phyloP scores from a whole-genome alignment of 35 echinoderm and acorn worm genomes.

The Lytechinus pictus region DNA sequence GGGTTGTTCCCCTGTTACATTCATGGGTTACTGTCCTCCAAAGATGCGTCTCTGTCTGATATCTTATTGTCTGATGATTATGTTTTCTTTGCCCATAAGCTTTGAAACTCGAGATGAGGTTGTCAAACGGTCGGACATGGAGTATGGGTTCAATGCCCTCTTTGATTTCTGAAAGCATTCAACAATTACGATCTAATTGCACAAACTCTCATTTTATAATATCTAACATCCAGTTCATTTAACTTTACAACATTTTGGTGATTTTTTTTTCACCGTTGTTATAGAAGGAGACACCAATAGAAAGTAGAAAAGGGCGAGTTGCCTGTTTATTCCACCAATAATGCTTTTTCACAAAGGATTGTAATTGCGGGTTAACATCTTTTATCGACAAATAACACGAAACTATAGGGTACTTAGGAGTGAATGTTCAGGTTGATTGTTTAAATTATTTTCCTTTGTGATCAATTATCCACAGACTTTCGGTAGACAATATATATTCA shows the following conservation, averaged over 20 bases:
- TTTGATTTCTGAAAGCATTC: background rate
- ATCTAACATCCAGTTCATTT: no score
- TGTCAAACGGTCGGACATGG: background rate
- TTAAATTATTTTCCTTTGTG: no score
- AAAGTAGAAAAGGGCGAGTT: background rate
- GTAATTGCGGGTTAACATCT: no score
- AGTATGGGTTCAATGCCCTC: background rate
- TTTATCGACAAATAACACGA: no score
- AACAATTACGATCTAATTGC: no score
- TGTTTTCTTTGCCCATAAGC: slow-evolving; percentile 11
- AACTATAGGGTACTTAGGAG: no score
- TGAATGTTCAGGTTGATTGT: no score
- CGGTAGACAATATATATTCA: no score
- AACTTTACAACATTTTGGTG: no score
- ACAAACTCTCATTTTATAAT: no score
- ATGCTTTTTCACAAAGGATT: no score
- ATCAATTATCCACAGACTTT: no score
- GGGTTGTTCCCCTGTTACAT: background rate
- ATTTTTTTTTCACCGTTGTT: background rate
- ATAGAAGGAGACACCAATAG: background rate
- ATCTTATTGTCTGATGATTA: background rate
- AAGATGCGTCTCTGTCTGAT: background rate
- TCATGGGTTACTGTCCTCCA: background rate
- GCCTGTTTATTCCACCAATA: background rate
- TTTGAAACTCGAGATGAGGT: background rate